Base-by-base conservation (phyloP, 2,888 invertebrate species). In the Amblyjoppa fuscipennis region DNA sequence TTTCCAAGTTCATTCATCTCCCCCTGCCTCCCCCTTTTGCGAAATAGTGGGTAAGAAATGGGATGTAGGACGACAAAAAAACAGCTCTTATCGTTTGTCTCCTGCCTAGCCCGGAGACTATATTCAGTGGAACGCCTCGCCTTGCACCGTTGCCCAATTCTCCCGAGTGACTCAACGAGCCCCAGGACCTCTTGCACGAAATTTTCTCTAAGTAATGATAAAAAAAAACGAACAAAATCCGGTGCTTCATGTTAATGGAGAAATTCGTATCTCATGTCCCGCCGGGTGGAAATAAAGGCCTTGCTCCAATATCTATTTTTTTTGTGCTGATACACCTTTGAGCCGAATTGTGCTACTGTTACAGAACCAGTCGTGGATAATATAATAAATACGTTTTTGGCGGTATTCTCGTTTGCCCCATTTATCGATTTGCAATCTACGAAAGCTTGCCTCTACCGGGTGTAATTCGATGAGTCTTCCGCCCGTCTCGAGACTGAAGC, bases 191-290 rank as follows among this genome's bases (percentile, higher is more conserved):
- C 2, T 20, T 34, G 4, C 49, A 20, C 51, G 66, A 76, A 66
- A 64, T 64, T 64, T 64, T 31, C 49, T 75, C 51, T 16, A 34
- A 75, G 64, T 5, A 59, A 25, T 66, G 38, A 9, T n/a, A 38
- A 66, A 64, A 64, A 66, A n/a, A 41, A 53, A 20, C 20, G n/a
- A n/a, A 61, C n/a, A 49, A 49, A 28, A 68, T 9, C 6, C 1
- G 38, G 2, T n/a, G n/a, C 7, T 66, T 25, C 51, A 11, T 38
- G 51, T 51, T 66, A 51, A 76, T 66, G 28, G 38, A 66, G 25
- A 38, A 66, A 66, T 66, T 51, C 16, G 45, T 76, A 64, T 76
- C 25, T 31, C 66, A 16, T n/a, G 9, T 34, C 20, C 31, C 28
- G 1, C 7, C 34, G n/a, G n/a, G 13, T 13, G 16, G 3, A 7